Conservation (phyloP, 2,888 invertebrate genomes). For the Drosophila meridionalis region DNA sequence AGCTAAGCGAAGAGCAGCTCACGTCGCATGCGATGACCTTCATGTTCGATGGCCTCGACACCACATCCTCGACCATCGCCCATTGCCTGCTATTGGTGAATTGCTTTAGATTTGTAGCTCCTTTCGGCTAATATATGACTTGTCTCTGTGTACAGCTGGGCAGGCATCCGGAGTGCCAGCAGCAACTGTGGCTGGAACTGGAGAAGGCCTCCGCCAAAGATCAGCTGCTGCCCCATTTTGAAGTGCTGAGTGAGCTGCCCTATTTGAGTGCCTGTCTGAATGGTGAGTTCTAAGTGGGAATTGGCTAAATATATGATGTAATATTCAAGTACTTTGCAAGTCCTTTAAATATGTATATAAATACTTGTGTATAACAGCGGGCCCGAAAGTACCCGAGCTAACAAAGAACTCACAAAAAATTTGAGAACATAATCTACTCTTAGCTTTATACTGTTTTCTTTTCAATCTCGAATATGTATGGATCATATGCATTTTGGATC, state of each 20-base stretch:
- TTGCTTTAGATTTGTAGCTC: not conserved
- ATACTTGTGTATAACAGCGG: too few species aligned
- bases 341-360: too few species aligned
- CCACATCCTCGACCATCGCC: conserved; percentile 81
- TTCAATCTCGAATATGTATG: too few species aligned
- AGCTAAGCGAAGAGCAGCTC: conserved; percentile 69
- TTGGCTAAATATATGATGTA: not conserved
- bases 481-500: too few species aligned
- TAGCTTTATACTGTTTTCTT: too few species aligned
- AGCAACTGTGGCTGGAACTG: conserved; percentile 74
- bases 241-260: conserved; percentile 76
- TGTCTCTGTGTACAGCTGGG: conserved; percentile 67
- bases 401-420: too few species aligned
- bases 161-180: conserved; percentile 72
- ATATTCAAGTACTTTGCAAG: not conserved
- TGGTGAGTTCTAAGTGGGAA: conserved; percentile 59
- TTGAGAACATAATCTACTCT: too few species aligned
- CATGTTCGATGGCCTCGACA: conserved; percentile 84
- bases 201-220: conserved; percentile 30
- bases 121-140: not conserved
- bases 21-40: conserved; percentile 83
- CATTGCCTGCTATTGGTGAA: conserved; percentile 81
- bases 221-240: conserved; percentile 73
- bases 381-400: too few species aligned
- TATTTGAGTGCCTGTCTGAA: conserved; percentile 83